A percentile compares a stretch with the other conserved stretches of the same genome.
Evolutionary conservation across 2,113 vertebrate genomes (phyloP).

Genomic region (Trematomus loennbergii): DNA sequence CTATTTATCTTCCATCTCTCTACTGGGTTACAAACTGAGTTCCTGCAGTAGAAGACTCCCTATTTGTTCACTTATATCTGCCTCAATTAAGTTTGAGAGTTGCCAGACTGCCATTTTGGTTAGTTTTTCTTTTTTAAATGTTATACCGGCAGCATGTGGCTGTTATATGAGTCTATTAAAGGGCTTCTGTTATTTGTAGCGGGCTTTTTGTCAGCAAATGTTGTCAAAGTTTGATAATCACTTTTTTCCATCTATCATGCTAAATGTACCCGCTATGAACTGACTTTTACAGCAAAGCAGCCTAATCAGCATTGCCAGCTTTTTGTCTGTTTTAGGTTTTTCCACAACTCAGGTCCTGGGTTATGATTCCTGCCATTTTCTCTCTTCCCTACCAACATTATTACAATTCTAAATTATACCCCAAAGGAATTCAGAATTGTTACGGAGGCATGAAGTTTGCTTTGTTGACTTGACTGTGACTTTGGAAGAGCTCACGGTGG

Average conservation of each 20-base stretch:
- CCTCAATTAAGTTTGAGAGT: slow-evolving; percentile 52
- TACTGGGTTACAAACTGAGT: slow-evolving; percentile 17
- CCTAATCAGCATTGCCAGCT: too few species aligned
- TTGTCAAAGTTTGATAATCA: slow-evolving; percentile 1
- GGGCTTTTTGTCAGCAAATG: not conserved
- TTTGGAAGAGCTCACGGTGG: slow-evolving; percentile 19
- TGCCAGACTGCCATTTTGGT: slow-evolving; percentile 37
- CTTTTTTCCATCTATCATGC: not conserved
- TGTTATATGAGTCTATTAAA: not conserved
- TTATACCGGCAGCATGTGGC: not conserved
- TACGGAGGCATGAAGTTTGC: slow-evolving; percentile 15
- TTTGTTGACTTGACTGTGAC: slow-evolving; percentile 23
- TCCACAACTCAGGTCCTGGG: not conserved
- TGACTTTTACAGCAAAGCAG: not conserved
- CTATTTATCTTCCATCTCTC: slow-evolving; percentile 65
- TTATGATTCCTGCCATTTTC: not conserved
- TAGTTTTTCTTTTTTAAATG: slow-evolving; percentile 15
- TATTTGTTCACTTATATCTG: slow-evolving; percentile 57
- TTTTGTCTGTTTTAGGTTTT: not conserved
- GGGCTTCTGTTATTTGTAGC: not conserved
- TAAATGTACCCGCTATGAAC: not conserved
- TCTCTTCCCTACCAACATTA: not conserved
- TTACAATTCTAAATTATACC: not conserved
- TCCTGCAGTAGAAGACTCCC: slow-evolving; percentile 36
- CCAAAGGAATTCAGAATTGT: slow-evolving; percentile 15